A percentile compares a stretch with the other conserved stretches of the same genome.
phyloP scores from a whole-genome alignment of 2,113 vertebrate genomes.

The Cervus canadensis region DNA sequence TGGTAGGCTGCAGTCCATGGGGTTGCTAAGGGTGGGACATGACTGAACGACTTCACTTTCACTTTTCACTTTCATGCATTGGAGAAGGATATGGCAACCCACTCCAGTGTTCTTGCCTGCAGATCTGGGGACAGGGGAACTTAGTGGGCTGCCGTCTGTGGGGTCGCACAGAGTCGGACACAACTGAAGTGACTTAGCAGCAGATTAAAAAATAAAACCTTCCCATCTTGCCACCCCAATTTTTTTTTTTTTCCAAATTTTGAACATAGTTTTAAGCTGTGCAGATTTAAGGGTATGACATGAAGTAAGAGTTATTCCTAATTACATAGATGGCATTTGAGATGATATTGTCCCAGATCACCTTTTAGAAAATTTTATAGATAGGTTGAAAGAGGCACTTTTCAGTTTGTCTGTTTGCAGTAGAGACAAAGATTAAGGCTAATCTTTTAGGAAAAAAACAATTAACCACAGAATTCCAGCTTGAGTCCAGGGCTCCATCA shows the following conservation, averaged over 20 bases:
- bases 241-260: not conserved
- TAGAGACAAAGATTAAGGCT: not conserved
- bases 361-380: not conserved
- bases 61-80: no score
- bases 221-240: not conserved
- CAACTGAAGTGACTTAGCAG: no score
- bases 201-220: not conserved
- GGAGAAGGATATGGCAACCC: no score
- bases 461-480: not conserved
- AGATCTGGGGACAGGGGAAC: no score
- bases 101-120: no score
- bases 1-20: no score
- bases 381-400: not conserved
- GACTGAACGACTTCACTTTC: no score
- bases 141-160: no score
- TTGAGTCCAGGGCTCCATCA: not conserved
- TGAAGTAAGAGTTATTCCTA: not conserved
- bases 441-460: not conserved
- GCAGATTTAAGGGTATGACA: not conserved
- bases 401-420: not conserved
- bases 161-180: no score
- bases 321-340: not conserved
- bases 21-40: accelerated
- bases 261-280: not conserved
- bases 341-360: not conserved